Evolutionary conservation across 2,888 invertebrate genomes (phyloP).

Genomic region (Rotaria socialis): DNA sequence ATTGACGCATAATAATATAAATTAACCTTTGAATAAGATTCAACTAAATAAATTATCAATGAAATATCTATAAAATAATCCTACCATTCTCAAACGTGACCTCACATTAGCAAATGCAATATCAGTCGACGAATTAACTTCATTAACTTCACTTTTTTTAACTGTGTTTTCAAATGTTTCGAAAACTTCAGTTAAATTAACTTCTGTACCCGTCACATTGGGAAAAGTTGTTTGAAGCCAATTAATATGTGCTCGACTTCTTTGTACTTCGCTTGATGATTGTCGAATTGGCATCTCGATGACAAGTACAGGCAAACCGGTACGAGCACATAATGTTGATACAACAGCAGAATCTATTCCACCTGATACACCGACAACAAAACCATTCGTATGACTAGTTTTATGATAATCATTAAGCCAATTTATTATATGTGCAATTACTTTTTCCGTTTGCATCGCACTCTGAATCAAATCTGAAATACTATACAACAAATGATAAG

Average conservation of each 20-base stretch:
- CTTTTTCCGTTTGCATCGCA: neutral
- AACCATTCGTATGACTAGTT: neutral
- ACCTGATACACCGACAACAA: slow-evolving; percentile 1
- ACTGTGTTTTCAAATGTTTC: neutral
- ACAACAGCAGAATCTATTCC: slow-evolving; percentile 22
- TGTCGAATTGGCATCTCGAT: slow-evolving; percentile 4
- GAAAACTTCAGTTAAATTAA: slow-evolving; percentile 20
- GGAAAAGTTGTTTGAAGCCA: neutral
- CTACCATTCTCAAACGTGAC: slow-evolving; percentile 19
- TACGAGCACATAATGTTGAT: slow-evolving; percentile 14
- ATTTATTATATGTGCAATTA: neutral
- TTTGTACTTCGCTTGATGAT: neutral
- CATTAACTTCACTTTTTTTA: neutral
- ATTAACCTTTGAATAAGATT: neutral
- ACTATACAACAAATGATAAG: neutral
- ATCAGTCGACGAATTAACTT: neutral
- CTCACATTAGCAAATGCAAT: neutral
- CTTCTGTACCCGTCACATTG: neutral
- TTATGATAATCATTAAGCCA: neutral
- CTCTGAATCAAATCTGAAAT: neutral
- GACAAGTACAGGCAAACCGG: neutral
- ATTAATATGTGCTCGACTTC: neutral
- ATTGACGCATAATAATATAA: slow-evolving; percentile 18
- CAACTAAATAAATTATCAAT: neutral
- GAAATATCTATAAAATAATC: too few relatives aligned